Evolutionary conservation across 2,888 invertebrate species (phyloP).

Genomic region (Plagodis dolabraria): DNA sequence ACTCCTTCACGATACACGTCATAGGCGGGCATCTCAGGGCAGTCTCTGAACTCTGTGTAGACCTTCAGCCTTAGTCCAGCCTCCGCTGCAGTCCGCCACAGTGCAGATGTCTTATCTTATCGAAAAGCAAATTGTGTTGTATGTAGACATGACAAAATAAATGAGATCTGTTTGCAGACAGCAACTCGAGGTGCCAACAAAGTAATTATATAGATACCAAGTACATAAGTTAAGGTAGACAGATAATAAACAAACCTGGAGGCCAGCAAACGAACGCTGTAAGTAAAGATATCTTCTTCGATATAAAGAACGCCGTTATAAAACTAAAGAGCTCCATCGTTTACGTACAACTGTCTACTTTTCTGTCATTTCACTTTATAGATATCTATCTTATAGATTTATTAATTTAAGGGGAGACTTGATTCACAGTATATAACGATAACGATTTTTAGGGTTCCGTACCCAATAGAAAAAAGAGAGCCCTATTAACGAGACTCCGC

Average conservation of each 20-base stretch:
- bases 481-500: no score
- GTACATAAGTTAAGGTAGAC: neutral
- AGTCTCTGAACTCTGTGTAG: slow-evolving; percentile 21
- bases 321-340: slow-evolving; percentile 56
- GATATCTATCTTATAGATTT: neutral
- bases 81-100: slow-evolving; percentile 39
- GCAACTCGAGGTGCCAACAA: neutral
- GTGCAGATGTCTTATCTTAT: slow-evolving; percentile 39
- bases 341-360: neutral
- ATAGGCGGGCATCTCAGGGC: slow-evolving; percentile 46
- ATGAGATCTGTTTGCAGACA: no score
- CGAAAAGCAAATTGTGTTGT: neutral
- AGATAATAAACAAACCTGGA: slow-evolving; percentile 54
- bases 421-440: neutral
- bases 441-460: neutral
- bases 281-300: slow-evolving; percentile 57
- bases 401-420: neutral
- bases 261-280: slow-evolving; percentile 66
- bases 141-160: neutral
- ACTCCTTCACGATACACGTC: slow-evolving; percentile 62
- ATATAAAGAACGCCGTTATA: slow-evolving; percentile 55
- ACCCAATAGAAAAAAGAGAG: no score
- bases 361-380: neutral
- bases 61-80: slow-evolving; percentile 49
- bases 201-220: slow-evolving; percentile 6